Base-by-base conservation (phyloP, 2,113 vertebrate genomes). In the Cathartes aura region DNA sequence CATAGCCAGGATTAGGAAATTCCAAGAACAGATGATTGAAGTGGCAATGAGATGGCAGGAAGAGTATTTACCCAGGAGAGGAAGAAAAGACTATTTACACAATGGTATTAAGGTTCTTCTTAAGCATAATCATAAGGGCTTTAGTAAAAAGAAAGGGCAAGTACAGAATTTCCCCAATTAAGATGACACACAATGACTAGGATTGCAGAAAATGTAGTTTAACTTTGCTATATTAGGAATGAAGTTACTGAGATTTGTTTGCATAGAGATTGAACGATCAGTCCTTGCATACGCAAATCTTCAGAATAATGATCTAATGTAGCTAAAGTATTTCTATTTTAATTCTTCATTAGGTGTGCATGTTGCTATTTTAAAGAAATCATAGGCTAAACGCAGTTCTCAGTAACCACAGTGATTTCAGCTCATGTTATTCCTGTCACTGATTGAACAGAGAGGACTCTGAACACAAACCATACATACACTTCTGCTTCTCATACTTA, bases 11-110 rank as follows among this genome's bases (percentile, higher is more conserved):
- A 82, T 48, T 40, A 86, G 88, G 71, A 87, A 73, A 84, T 90
- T 52, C 72, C 79, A 67, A 55, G 59, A 70, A 47, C 68, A 71
- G 68, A 66, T 45, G 72, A 89, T 7, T 53, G 80, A 87, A 64
- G 83, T 78, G 75, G 80, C 91, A 83, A 11, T 19, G 75, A 90
- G 80, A 95, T 52, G 71, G 67, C 86, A 96, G 75, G 74, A 93
- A 66, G 30, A 80, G 27, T 27, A 86, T 73, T 86, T 45, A 95
- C 62, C 42, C 93, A 90, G 63, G 45, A 91, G 58, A 89, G 56
- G 52, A 94, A 88, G 73, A 83, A 95, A 90, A 79, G 53, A 18
- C 32, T 74, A 26, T 87, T 91, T 78, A 78, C 42, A 82, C 59
- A 71, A 42, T 12, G 6, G 12, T 30, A 34, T 68, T 72, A 48